Base-by-base conservation (phyloP, 1,140 invertebrate genomes). In the Apis florea region DNA sequence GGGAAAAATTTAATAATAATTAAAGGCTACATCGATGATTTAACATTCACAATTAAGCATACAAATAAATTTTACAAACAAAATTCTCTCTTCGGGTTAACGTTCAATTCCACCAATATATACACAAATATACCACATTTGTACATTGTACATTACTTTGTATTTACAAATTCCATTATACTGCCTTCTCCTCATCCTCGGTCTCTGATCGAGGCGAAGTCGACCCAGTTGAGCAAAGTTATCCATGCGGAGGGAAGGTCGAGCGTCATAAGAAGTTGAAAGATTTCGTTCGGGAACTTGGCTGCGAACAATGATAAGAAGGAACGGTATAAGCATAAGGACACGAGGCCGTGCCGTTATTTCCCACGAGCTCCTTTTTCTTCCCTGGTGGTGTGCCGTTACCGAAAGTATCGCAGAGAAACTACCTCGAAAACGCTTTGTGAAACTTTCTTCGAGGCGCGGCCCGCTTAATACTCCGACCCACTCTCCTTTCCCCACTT, bases 261-360 rank as follows among this genome's bases (percentile, higher is more conserved):
- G 78, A 73, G 54, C 78, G 59, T 67, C 71, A 40, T 40, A 80
- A 76, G 63, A 86, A 86, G 82, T 84, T 86, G 83, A 84, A 86
- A 86, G 85, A 87, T 86, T 86, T 71, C 64, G 73, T 73, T 59
- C 51, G 58, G 51, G 56, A 77, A 59, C 17, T 77, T 59, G 68
- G 70, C 59, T 76, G 69, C 67, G 69, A 83, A 76, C 85, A 81
- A 87, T 75, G 85, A 84, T 73, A 80, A 87, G 85, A 83, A 86
- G 68, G 82, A 70, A 87, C 77, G 71, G 76, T 69, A 68, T 84
- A 72, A 70, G 82, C 73, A 64, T 80, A 77, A 77, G 76, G 73
- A 87, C 72, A 81, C 84, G 73, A 11, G 69, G 21, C 31, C 68
- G 51, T 80, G 56, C 53, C 69, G 73, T 77, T 58, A 81, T 70